Evolutionary conservation across 2,888 invertebrate genomes (phyloP).

Genomic region (Vanessa cardui): DNA sequence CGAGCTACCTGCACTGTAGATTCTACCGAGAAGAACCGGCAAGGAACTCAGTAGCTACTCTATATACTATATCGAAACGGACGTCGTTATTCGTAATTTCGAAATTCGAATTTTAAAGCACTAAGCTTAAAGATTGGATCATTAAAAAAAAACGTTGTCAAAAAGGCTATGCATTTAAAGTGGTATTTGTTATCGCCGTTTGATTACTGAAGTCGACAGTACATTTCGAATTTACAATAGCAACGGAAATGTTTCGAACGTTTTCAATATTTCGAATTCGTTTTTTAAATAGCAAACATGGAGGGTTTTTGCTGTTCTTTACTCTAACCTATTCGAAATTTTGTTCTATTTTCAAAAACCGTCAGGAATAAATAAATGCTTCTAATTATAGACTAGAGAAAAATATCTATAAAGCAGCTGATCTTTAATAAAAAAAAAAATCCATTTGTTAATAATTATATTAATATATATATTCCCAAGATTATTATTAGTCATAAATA

Average conservation of each 20-base stretch:
- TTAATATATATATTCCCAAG: too few relatives aligned
- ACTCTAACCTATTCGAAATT: background rate
- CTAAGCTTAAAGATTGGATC: background rate
- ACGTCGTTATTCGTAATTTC: too few relatives aligned
- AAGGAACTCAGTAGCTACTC: too few relatives aligned
- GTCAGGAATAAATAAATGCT: too few relatives aligned
- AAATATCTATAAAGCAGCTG: too few relatives aligned
- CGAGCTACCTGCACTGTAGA: too few relatives aligned
- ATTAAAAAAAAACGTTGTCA: background rate
- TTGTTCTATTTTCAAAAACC: background rate
- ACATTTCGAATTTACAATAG: conserved; percentile 2
- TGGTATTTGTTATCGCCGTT: conserved; percentile 1
- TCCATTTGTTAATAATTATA: too few relatives aligned
- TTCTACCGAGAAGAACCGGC: too few relatives aligned
- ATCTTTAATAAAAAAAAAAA: too few relatives aligned
- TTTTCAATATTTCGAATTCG: background rate
- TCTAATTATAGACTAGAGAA: too few relatives aligned
- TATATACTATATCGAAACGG: too few relatives aligned
- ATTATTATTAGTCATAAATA: too few relatives aligned
- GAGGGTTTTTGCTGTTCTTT: background rate
- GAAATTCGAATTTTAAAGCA: background rate
- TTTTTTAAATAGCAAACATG: background rate
- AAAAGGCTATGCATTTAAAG: conserved; percentile 5
- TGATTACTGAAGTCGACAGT: conserved; percentile 1
- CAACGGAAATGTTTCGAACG: conserved; percentile 1